phyloP scores from a whole-genome alignment of 64 coral and sea anemone species.

The Montipora foliosa region DNA sequence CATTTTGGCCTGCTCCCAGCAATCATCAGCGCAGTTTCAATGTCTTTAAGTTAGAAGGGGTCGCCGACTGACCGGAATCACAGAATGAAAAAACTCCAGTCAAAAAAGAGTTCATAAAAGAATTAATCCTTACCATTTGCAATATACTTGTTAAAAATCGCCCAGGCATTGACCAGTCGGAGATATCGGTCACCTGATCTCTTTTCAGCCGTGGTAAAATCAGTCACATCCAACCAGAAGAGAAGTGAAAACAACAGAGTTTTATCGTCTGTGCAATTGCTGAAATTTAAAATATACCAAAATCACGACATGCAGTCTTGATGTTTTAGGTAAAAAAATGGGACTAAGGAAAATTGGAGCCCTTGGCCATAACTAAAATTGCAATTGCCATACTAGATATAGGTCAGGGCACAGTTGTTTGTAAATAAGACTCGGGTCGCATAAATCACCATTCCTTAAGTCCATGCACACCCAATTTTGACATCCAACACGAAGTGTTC shows the following conservation, averaged over 20 bases:
- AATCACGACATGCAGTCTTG: background rate
- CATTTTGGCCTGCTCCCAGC: too few species aligned
- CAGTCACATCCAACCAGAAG: constrained; percentile 91
- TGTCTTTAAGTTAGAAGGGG: too few species aligned
- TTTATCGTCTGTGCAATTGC: constrained; percentile 57
- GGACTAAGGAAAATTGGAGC: too few species aligned
- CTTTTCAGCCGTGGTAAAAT: constrained; percentile 79
- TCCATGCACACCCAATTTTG: too few species aligned
- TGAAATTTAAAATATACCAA: background rate
- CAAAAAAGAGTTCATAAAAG: background rate
- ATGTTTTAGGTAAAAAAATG: too few species aligned
- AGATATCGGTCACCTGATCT: constrained; percentile 88
- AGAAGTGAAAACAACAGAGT: constrained; percentile 55
- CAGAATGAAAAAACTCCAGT: background rate
- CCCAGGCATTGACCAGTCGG: constrained; percentile 81
- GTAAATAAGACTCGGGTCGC: too few species aligned
- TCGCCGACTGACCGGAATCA: background rate
- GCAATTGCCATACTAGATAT: too few species aligned
- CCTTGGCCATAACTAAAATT: too few species aligned
- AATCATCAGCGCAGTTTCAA: too few species aligned
- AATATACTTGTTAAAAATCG: constrained; percentile 93
- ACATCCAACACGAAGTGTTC: too few species aligned
- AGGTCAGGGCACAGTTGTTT: too few species aligned
- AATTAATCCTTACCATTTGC: constrained; percentile 53
- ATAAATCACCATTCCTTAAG: too few species aligned